phyloP scores from a whole-genome alignment of 2,888 invertebrate species.

The Latrodectus hesperus region DNA sequence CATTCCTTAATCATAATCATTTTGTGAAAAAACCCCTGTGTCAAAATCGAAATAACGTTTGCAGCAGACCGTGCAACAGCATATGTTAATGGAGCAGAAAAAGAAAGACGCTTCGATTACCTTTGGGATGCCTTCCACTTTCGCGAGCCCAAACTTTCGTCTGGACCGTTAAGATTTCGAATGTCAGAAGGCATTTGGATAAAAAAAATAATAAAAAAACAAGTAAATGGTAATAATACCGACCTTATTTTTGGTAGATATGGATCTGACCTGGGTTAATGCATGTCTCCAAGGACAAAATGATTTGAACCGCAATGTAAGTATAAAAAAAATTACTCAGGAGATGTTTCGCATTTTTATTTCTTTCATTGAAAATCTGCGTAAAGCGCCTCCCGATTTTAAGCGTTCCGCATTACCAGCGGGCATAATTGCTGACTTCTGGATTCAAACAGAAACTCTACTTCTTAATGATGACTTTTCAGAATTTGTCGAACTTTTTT shows the following conservation, averaged over 20 bases:
- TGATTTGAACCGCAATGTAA: background rate
- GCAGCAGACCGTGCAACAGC: background rate
- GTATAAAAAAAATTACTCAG: too few relatives aligned
- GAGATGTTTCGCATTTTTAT: background rate
- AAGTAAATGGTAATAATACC: background rate
- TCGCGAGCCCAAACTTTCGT: background rate
- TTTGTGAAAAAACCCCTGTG: too few relatives aligned
- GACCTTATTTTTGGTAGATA: conserved; percentile 11
- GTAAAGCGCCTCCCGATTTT: conserved; percentile 1
- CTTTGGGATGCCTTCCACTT: background rate
- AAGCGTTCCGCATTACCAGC: background rate
- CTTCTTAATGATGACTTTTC: background rate
- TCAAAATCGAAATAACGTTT: background rate
- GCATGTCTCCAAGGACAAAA: conserved; percentile 19
- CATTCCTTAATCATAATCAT: too few relatives aligned
- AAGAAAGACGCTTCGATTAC: background rate
- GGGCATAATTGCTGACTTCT: background rate
- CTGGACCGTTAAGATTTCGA: conserved; percentile 9
- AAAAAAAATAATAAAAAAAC: background rate
- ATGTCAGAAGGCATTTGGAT: background rate
- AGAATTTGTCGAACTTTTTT: too few relatives aligned
- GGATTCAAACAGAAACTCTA: background rate
- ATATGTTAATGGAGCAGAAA: background rate
- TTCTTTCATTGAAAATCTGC: background rate
- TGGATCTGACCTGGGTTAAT: conserved; percentile 38